phyloP scores from a whole-genome alignment of 2,113 vertebrate species.

The Epinephelus lanceolatus region DNA sequence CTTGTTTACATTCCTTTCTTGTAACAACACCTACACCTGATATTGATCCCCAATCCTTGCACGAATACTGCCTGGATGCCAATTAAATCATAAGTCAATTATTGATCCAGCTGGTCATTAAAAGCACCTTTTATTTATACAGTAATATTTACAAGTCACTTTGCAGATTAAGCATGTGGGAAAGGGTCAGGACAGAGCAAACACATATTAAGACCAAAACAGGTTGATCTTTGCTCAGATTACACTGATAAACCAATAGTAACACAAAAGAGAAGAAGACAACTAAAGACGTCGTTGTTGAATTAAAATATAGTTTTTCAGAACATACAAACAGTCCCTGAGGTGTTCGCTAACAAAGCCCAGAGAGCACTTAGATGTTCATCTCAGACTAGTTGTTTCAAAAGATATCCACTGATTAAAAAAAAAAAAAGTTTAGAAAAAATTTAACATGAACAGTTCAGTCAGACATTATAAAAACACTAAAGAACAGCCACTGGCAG shows the following conservation, averaged over 20 bases:
- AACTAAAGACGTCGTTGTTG: not conserved
- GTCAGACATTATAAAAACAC: slow-evolving; percentile 25
- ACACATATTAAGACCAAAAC: slow-evolving; percentile 9
- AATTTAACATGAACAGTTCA: not conserved
- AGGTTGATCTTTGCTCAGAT: slow-evolving; percentile 1
- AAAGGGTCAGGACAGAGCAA: slow-evolving; percentile 21
- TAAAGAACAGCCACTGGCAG: not conserved
- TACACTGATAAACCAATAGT: slow-evolving; percentile 5
- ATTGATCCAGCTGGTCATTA: slow-evolving; percentile 24
- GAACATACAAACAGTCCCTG: slow-evolving; percentile 61
- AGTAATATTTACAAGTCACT: slow-evolving; percentile 52
- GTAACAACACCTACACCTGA: not conserved
- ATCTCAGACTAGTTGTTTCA: slow-evolving; percentile 9
- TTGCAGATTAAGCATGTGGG: slow-evolving; percentile 24
- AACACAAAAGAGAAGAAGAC: not conserved
- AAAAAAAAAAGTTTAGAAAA: slow-evolving; percentile 25
- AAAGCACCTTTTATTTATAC: slow-evolving; percentile 73
- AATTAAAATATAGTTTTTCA: slow-evolving; percentile 20
- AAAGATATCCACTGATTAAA: slow-evolving; percentile 21
- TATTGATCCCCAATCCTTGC: not conserved
- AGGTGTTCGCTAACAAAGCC: slow-evolving; percentile 43
- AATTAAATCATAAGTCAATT: not conserved
- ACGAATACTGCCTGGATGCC: not conserved
- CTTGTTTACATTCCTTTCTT: not conserved
- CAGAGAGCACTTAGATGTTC: not conserved